A percentile compares a stretch with the other conserved stretches of the same genome.
Conservation (phyloP, 1,140 invertebrate species). For the Drosophila obscura region DNA sequence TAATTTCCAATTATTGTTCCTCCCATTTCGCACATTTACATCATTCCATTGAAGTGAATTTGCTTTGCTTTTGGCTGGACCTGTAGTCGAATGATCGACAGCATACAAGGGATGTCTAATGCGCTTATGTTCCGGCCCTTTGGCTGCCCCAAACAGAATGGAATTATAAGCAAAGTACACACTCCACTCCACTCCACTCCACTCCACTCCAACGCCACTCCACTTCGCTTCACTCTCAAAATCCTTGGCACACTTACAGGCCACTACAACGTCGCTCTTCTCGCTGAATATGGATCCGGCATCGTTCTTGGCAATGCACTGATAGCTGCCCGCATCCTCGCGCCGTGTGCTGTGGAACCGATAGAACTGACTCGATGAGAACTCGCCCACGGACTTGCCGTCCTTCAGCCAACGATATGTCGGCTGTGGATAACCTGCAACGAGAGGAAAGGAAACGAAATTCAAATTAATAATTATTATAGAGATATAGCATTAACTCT, state of each 20-base stretch:
- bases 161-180: not conserved
- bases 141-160: not conserved
- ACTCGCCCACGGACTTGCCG: slow-evolving; percentile 89
- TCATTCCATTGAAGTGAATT: not conserved
- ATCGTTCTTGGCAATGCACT: slow-evolving; percentile 94
- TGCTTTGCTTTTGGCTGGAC: not conserved
- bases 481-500: too few species aligned
- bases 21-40: too few species aligned
- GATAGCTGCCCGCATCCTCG: slow-evolving; percentile 93
- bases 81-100: not conserved
- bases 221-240: too few species aligned
- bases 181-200: not conserved
- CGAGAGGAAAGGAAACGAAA: not conserved
- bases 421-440: slow-evolving; percentile 92
- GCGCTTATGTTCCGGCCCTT: not conserved
- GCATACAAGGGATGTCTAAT: not conserved
- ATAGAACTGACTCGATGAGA: slow-evolving; percentile 91
- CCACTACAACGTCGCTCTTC: slow-evolving; percentile 92
- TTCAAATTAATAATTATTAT: slow-evolving; percentile 27
- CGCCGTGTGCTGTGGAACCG: slow-evolving; percentile 91
- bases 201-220: too few species aligned
- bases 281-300: slow-evolving; percentile 96
- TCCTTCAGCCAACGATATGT: slow-evolving; percentile 96
- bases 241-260: slow-evolving; percentile 89
- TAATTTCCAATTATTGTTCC: too few species aligned